phyloP scores from a whole-genome alignment of 2,888 invertebrate genomes.

The Athalia circularis region DNA sequence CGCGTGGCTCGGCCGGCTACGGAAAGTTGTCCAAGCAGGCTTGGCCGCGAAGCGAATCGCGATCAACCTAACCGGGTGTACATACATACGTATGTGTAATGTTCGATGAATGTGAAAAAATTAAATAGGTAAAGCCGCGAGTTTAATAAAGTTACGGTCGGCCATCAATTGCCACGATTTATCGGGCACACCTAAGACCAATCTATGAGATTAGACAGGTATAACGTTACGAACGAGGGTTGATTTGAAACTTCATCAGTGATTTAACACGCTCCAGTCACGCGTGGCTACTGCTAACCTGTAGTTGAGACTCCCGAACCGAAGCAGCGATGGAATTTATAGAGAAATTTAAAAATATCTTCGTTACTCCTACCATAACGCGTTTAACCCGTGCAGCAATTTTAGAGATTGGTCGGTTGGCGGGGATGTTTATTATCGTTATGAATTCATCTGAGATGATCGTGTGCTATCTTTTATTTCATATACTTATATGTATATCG shows the following conservation, averaged over 20 bases:
- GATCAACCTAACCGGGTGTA: no score
- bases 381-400: neutral
- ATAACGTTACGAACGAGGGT: neutral
- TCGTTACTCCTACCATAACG: neutral
- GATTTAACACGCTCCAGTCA: neutral
- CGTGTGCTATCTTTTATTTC: no score
- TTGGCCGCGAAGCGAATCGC: no score
- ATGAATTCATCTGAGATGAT: neutral
- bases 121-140: no score
- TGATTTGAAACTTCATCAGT: conserved; percentile 11
- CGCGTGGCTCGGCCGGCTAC: no score
- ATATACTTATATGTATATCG: no score
- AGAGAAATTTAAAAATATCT: conserved; percentile 36
- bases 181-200: neutral
- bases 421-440: neutral
- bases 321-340: conserved; percentile 24
- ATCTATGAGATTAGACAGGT: conserved; percentile 6
- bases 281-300: conserved; percentile 10
- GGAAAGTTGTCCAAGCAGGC: no score
- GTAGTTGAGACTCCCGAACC: conserved; percentile 25
- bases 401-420: neutral
- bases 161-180: neutral
- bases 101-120: no score
- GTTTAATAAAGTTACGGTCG: neutral
- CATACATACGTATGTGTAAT: no score